phyloP scores from a whole-genome alignment of 2,797 vertebrate species.

The Bufotes viridis region DNA sequence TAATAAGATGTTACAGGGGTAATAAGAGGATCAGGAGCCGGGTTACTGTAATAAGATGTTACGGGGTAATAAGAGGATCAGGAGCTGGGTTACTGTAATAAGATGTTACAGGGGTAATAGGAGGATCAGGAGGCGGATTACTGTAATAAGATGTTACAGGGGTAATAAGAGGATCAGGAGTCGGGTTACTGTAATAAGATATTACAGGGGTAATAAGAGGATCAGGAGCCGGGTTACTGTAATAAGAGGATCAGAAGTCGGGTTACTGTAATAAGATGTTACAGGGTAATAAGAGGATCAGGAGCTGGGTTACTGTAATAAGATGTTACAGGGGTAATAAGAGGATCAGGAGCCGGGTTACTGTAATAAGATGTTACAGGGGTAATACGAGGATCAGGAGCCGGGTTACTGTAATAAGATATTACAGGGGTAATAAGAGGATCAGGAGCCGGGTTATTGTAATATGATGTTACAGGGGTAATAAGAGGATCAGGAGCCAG shows the following conservation, averaged over 20 bases:
- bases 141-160: background rate
- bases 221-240: slow-evolving; percentile 2
- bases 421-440: background rate
- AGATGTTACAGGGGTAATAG: background rate
- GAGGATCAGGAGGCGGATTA: background rate
- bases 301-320: background rate
- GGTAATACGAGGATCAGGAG: background rate
- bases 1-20: slow-evolving; percentile 1
- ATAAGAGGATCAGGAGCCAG: background rate
- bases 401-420: slow-evolving; percentile 2
- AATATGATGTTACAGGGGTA: background rate
- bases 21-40: slow-evolving; percentile 6
- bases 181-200: slow-evolving; percentile 2
- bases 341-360: slow-evolving; percentile 1
- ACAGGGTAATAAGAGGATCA: slow-evolving; percentile 2
- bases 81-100: slow-evolving; percentile 5
- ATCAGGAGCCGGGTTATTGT: background rate
- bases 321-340: background rate
- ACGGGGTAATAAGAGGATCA: background rate
- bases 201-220: background rate
- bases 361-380: background rate
- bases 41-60: background rate
- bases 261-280: slow-evolving; percentile 8
- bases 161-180: slow-evolving; percentile 13
- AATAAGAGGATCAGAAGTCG: background rate